Evolutionary conservation across 2,113 vertebrate species (phyloP).

Genomic region (Xiphophorus hellerii): DNA sequence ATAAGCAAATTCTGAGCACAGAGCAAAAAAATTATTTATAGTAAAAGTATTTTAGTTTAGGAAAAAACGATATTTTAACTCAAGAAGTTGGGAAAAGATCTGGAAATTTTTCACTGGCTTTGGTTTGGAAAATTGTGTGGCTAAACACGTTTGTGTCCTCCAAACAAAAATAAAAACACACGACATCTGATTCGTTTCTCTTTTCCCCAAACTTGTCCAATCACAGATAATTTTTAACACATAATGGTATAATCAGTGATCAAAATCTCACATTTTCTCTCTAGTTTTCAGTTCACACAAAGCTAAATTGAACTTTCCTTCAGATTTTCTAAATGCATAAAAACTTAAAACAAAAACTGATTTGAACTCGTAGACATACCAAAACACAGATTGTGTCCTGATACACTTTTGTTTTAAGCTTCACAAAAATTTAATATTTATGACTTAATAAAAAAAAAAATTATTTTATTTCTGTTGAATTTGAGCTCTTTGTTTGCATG

Average conservation of each 20-base stretch:
- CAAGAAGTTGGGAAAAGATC: neutral
- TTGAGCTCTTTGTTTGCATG: neutral
- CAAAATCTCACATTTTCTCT: too few relatives aligned
- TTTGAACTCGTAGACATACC: neutral
- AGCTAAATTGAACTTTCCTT: too few relatives aligned
- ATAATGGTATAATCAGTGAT: too few relatives aligned
- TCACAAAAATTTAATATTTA: neutral
- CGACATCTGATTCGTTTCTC: too few relatives aligned
- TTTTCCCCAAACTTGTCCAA: too few relatives aligned
- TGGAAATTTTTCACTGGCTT: too few relatives aligned
- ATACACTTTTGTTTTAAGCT: neutral
- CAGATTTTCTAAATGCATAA: neutral
- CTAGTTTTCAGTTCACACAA: too few relatives aligned
- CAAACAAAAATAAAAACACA: too few relatives aligned
- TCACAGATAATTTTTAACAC: too few relatives aligned
- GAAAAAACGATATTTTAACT: neutral
- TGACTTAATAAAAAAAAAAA: neutral
- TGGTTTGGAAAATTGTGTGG: too few relatives aligned
- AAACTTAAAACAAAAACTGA: neutral
- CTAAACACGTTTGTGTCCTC: too few relatives aligned
- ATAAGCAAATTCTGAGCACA: neutral
- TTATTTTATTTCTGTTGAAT: neutral
- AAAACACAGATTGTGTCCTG: neutral
- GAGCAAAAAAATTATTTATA: neutral
- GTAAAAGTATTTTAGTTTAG: neutral